These are phyloP conservation scores for Labeo catla DNA, from an alignment of 2,113 vertebrate species.

Conservation along the genomic window DNA sequence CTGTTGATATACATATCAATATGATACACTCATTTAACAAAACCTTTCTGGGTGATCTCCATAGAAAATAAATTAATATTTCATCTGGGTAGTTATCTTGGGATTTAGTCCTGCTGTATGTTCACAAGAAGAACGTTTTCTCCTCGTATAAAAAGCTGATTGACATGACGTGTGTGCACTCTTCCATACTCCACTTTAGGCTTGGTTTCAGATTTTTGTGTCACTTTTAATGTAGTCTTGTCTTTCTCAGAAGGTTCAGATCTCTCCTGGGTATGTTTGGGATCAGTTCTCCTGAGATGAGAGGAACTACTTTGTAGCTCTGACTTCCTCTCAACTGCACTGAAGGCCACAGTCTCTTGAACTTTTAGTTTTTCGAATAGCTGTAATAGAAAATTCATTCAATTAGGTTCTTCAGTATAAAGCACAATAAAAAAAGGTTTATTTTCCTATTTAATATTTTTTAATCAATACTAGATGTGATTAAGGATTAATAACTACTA, in stretches of 20 bases:
- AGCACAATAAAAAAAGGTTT: neutral
- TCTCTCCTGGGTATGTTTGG: constrained; percentile 14
- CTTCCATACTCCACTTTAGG: constrained; percentile 85
- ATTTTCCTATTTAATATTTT: neutral
- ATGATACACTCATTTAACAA: constrained; percentile 58
- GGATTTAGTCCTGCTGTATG: constrained; percentile 70
- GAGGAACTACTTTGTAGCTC: neutral
- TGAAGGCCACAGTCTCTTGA: constrained; percentile 73
- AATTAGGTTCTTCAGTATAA: neutral
- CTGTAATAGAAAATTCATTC: constrained; percentile 67
- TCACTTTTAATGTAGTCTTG: neutral
- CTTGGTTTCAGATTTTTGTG: constrained; percentile 44
- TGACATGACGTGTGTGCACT: constrained; percentile 90
- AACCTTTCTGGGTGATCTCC: neutral
- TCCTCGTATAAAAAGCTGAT: constrained; percentile 95
- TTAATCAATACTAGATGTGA: neutral
- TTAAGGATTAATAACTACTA: neutral
- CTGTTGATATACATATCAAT: constrained; percentile 70
- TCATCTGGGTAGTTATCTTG: neutral
- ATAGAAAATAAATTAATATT: neutral
- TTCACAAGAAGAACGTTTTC: constrained; percentile 94
- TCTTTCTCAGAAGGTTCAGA: neutral
- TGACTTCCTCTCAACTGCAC: neutral
- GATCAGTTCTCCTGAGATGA: constrained; percentile 14
- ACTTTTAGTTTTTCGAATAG: constrained; percentile 90